Evolutionary conservation across 92 coral and sea anemone species (phyloP).

Genomic region (Umimayanthus kanabou): DNA sequence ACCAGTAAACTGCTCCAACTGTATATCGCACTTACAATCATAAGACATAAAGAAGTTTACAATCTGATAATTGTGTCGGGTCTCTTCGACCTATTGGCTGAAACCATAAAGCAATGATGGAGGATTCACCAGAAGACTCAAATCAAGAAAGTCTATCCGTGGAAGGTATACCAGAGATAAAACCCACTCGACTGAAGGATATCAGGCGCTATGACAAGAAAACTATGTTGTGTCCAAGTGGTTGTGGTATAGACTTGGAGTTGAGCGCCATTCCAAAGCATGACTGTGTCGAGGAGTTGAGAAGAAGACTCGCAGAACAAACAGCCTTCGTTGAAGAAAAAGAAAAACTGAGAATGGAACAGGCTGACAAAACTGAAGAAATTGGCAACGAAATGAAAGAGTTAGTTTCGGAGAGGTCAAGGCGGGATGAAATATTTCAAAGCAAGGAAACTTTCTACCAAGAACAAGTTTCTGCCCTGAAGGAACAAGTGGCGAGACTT

Average conservation of each 20-base stretch:
- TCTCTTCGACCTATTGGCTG: background rate
- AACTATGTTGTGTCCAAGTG: slow-evolving; percentile 84
- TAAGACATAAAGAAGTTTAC: slow-evolving; percentile 11
- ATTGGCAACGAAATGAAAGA: slow-evolving; percentile 78
- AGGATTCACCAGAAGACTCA: slow-evolving; percentile 25
- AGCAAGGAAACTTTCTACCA: slow-evolving; percentile 87
- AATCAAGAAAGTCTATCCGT: slow-evolving; percentile 30
- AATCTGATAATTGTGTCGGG: slow-evolving; percentile 32
- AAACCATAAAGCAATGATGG: slow-evolving; percentile 20
- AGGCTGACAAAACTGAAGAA: slow-evolving; percentile 72
- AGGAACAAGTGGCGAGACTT: slow-evolving; percentile 78
- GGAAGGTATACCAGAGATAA: slow-evolving; percentile 32
- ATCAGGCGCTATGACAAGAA: slow-evolving; percentile 88
- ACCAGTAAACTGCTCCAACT: background rate
- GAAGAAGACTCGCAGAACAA: slow-evolving; percentile 50
- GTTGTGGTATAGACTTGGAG: slow-evolving; percentile 72
- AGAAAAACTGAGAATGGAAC: slow-evolving; percentile 70
- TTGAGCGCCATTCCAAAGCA: slow-evolving; percentile 66
- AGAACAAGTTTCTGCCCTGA: slow-evolving; percentile 83
- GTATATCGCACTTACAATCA: slow-evolving; percentile 22
- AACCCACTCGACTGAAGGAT: slow-evolving; percentile 62
- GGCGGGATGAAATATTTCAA: slow-evolving; percentile 83
- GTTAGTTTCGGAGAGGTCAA: slow-evolving; percentile 74
- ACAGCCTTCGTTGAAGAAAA: slow-evolving; percentile 24
- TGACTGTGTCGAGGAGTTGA: slow-evolving; percentile 75